A percentile compares a stretch with the other conserved stretches of the same genome.
Evolutionary conservation across 2,888 invertebrate species (phyloP).

Genomic region (Brassicogethes aeneus): DNA sequence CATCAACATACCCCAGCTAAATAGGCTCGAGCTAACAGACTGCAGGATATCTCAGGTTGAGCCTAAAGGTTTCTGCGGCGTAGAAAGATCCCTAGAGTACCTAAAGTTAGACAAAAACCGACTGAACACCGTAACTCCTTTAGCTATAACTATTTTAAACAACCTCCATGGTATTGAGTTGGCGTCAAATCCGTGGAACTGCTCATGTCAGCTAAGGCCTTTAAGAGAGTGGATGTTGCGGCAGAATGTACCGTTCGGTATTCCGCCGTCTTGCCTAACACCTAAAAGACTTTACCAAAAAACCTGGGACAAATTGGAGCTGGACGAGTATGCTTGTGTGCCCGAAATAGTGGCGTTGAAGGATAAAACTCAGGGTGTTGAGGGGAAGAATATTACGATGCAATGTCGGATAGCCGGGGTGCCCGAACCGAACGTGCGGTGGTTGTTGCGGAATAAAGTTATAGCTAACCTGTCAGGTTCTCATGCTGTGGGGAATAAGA

Average conservation of each 20-base stretch:
- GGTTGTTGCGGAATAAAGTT: constrained; percentile 61
- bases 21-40: constrained; percentile 62
- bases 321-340: constrained; percentile 73
- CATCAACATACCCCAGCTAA: constrained; percentile 54
- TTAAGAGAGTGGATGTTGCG: constrained; percentile 71
- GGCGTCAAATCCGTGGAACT: constrained; percentile 76
- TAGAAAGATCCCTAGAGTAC: constrained; percentile 65
- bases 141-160: constrained; percentile 57
- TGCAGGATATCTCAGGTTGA: constrained; percentile 64
- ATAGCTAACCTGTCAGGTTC: constrained; percentile 53
- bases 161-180: constrained; percentile 67
- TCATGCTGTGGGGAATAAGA: constrained; percentile 44
- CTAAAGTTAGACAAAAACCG: constrained; percentile 69
- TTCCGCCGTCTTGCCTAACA: constrained; percentile 59
- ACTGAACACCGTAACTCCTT: constrained; percentile 55
- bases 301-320: constrained; percentile 65
- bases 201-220: constrained; percentile 66
- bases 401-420: constrained; percentile 60
- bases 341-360: constrained; percentile 58
- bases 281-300: constrained; percentile 56
- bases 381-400: constrained; percentile 66
- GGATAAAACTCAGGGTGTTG: constrained; percentile 53
- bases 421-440: constrained; percentile 63
- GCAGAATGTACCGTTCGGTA: constrained; percentile 65
- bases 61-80: constrained; percentile 60